phyloP scores from a whole-genome alignment of 2,113 vertebrate species.

The Phylloscopus trochilus region DNA sequence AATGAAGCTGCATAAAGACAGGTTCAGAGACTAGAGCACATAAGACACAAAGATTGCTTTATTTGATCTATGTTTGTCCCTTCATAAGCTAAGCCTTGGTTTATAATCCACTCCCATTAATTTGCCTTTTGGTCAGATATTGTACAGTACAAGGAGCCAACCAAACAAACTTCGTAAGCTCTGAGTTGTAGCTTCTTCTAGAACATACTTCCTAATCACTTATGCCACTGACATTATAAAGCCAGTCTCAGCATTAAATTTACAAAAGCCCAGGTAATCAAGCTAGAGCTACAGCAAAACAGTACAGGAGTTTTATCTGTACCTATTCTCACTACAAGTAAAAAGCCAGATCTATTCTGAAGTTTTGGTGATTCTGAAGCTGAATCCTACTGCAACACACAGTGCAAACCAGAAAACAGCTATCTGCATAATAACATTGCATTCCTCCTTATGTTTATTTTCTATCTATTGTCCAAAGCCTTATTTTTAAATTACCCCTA shows the following conservation, averaged over 20 bases:
- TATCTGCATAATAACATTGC: not conserved
- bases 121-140: not conserved
- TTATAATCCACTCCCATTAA: not conserved
- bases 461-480: not conserved
- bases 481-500: not conserved
- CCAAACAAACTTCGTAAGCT: not conserved
- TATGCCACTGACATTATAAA: not conserved
- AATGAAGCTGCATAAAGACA: not conserved
- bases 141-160: not conserved
- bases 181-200: not conserved
- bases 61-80: not conserved
- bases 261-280: not conserved
- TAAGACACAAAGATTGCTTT: not conserved
- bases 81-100: not conserved
- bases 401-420: not conserved
- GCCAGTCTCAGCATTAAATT: not conserved
- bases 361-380: not conserved
- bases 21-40: not conserved
- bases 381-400: not conserved
- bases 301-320: not conserved
- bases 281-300: not conserved
- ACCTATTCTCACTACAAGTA: not conserved
- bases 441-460: not conserved
- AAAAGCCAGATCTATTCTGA: not conserved
- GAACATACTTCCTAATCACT: not conserved